Percentiles rank a stretch among this genome's conserved stretches.
These are phyloP conservation scores for Tachina lurida DNA, from an alignment of 2,888 invertebrate species.

Conservation along the genomic window DNA sequence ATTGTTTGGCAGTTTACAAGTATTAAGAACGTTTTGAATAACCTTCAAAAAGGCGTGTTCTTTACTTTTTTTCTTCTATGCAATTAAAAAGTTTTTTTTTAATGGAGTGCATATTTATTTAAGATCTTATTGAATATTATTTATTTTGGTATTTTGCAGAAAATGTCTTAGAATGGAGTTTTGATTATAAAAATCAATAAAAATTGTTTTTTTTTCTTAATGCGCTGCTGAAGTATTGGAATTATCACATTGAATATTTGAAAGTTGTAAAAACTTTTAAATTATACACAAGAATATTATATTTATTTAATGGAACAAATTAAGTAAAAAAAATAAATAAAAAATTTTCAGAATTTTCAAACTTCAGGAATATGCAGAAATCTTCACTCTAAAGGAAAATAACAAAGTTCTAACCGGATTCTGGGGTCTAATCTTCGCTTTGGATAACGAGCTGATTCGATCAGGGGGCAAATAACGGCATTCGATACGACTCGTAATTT, in stretches of 20 bases:
- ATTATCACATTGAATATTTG: not conserved
- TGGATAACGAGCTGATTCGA: no score
- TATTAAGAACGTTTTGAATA: slow-evolving; percentile 52
- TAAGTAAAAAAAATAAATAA: no score
- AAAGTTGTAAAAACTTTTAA: not conserved
- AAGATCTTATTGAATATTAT: slow-evolving; percentile 11
- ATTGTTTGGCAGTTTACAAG: slow-evolving; percentile 10
- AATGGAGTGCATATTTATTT: not conserved
- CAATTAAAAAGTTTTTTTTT: slow-evolving; percentile 45
- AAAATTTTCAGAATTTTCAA: no score
- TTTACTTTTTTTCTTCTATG: slow-evolving; percentile 6
- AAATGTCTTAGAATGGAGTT: not conserved
- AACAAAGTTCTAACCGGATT: no score
- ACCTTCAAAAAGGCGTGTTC: slow-evolving; percentile 66
- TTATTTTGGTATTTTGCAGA: not conserved
- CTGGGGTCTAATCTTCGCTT: no score
- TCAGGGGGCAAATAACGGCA: no score
- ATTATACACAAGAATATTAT: no score
- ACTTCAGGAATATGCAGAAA: no score
- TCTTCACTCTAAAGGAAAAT: no score
- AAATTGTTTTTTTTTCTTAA: no score
- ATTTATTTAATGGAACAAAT: no score
- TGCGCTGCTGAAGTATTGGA: not conserved
- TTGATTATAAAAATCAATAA: not conserved
- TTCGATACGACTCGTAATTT: no score